Conservation (phyloP, 2,888 invertebrate genomes). For the Heliconius erato region DNA sequence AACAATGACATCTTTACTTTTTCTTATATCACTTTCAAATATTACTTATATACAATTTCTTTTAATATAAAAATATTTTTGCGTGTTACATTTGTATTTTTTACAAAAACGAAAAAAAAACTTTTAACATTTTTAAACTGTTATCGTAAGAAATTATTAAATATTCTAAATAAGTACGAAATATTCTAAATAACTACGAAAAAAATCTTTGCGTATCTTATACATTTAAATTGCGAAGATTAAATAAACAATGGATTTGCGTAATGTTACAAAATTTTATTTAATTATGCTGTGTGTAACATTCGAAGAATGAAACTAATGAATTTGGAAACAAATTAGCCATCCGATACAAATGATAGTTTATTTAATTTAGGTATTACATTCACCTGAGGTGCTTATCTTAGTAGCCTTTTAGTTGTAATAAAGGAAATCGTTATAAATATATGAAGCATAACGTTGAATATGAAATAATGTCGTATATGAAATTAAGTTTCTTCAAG, state of each 20-base stretch:
- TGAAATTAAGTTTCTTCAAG: not conserved
- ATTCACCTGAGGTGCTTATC: not conserved
- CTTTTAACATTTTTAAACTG: too few species aligned
- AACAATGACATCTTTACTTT: too few species aligned
- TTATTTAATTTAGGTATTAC: not conserved
- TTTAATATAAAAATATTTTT: not conserved
- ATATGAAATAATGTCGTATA: not conserved
- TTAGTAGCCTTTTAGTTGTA: not conserved
- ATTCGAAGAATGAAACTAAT: not conserved
- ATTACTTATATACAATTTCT: not conserved
- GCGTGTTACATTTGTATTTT: not conserved
- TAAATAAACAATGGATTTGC: constrained; percentile 8
- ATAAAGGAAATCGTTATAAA: constrained; percentile 3
- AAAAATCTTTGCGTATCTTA: not conserved
- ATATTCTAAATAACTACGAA: too few species aligned
- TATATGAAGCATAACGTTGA: not conserved
- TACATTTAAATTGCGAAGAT: not conserved
- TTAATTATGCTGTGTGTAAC: not conserved
- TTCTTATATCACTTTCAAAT: too few species aligned
- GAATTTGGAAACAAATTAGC: constrained; percentile 3
- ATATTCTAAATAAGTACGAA: too few species aligned
- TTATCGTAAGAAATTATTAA: too few species aligned
- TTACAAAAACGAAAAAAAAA: not conserved
- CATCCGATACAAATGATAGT: not conserved
- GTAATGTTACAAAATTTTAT: not conserved